Evolutionary conservation across 2,113 vertebrate genomes (phyloP).

Genomic region (Microcebus ravelobensis): DNA sequence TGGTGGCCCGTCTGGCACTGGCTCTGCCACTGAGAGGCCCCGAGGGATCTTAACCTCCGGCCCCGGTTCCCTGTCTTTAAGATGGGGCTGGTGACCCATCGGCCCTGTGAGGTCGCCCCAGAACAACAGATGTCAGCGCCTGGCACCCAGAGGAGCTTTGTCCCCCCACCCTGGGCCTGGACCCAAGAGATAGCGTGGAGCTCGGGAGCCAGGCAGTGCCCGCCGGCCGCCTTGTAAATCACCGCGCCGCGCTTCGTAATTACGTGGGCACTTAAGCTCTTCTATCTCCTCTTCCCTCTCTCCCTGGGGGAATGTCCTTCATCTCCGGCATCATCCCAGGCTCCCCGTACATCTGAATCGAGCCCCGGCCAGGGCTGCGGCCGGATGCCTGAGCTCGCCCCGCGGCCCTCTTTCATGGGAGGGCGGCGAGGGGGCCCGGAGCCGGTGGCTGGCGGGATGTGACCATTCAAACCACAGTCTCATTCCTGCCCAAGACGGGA

Average conservation of each 20-base stretch:
- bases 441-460: fast-evolving
- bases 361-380: not conserved
- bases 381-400: fast-evolving
- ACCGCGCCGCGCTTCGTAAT: not conserved
- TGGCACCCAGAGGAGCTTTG: not conserved
- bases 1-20: not conserved
- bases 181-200: not conserved
- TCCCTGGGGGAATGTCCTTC: conserved; percentile 63
- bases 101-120: not conserved
- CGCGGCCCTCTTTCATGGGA: not conserved
- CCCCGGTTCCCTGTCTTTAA: not conserved
- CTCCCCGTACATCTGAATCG: conserved; percentile 2
- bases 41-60: not conserved
- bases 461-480: fast-evolving
- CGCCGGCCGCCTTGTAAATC: not conserved
- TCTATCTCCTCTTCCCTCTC: not conserved
- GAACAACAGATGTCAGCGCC: not conserved
- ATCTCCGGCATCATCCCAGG: not conserved
- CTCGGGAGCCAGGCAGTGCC: not conserved
- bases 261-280: conserved; percentile 54
- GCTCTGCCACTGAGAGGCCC: fast-evolving
- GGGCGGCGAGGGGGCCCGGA: fast-evolving
- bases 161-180: not conserved
- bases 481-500: not conserved
- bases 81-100: fast-evolving